These are phyloP conservation scores for Muscidifurax raptorellus DNA, from an alignment of 1,140 invertebrate species.

Conservation along the genomic window DNA sequence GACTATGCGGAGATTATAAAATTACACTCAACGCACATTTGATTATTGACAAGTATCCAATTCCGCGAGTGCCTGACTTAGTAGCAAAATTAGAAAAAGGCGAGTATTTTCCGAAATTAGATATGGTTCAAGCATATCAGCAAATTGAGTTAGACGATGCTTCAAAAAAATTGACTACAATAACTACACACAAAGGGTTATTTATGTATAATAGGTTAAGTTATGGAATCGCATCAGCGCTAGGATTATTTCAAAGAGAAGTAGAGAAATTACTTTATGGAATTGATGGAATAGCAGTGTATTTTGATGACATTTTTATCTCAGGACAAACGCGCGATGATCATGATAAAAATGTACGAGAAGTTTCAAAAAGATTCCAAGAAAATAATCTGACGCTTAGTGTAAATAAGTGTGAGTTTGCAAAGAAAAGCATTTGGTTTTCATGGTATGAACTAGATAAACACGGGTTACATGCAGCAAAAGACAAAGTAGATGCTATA, in stretches of 20 bases:
- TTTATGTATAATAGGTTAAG: conserved; percentile 39
- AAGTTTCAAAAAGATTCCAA: too few species aligned
- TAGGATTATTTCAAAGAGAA: conserved; percentile 43
- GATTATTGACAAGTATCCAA: conserved; percentile 54
- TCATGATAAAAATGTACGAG: too few species aligned
- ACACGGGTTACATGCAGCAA: not conserved
- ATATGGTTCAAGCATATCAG: conserved; percentile 42
- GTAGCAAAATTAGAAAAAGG: conserved; percentile 22
- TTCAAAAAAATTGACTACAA: conserved; percentile 44
- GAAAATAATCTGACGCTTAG: too few species aligned
- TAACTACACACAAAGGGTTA: conserved; percentile 46
- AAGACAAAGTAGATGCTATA: conserved; percentile 56
- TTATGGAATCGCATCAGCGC: conserved; percentile 43
- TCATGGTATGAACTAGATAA: conserved; percentile 27
- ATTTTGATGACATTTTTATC: conserved; percentile 59
- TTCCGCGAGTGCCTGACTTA: conserved; percentile 57
- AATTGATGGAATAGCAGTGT: too few species aligned
- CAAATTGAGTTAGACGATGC: conserved; percentile 35
- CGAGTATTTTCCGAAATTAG: too few species aligned
- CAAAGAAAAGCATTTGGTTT: too few species aligned
- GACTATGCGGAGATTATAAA: conserved; percentile 71
- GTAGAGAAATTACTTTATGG: conserved; percentile 57
- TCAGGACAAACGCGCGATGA: conserved; percentile 58
- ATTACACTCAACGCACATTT: conserved; percentile 55
- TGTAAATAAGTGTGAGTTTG: too few species aligned